Evolutionary conservation across 2,113 vertebrate species (phyloP).

Genomic region (Theristicus caerulescens): DNA sequence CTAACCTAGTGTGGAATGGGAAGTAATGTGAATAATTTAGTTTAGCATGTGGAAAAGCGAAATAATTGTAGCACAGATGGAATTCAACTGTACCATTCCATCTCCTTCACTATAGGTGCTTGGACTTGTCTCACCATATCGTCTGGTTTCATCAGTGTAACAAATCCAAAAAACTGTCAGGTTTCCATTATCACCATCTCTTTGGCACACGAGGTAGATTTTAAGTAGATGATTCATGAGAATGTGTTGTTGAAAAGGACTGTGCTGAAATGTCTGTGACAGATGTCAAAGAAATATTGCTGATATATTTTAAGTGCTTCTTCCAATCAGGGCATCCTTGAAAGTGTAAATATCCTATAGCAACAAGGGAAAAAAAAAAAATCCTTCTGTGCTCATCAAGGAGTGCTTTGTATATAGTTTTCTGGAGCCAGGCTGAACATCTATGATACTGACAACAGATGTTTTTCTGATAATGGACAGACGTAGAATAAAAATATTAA

Average conservation of each 20-base stretch:
- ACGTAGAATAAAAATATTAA: neutral
- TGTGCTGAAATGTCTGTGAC: conserved; percentile 47
- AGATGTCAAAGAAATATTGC: conserved; percentile 57
- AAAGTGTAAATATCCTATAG: conserved; percentile 27
- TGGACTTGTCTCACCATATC: conserved; percentile 3
- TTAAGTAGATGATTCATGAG: conserved; percentile 42
- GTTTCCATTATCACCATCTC: conserved; percentile 36
- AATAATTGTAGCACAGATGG: neutral
- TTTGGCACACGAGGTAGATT: conserved; percentile 21
- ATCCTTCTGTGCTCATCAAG: neutral
- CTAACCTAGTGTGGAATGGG: neutral
- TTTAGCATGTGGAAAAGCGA: neutral
- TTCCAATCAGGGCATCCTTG: neutral
- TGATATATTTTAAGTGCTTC: conserved; percentile 36
- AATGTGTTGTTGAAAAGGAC: conserved; percentile 10
- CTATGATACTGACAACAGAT: neutral
- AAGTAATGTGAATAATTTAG: neutral
- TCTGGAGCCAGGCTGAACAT: neutral
- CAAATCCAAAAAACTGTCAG: conserved; percentile 61
- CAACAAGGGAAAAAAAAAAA: conserved; percentile 4
- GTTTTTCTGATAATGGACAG: neutral
- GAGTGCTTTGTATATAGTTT: neutral
- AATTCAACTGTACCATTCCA: neutral
- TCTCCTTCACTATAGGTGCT: neutral
- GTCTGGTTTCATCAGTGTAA: neutral